A percentile compares a stretch with the other conserved stretches of the same genome.
Conservation (phyloP, 2,113 vertebrate genomes). For the Lycaon pictus region DNA sequence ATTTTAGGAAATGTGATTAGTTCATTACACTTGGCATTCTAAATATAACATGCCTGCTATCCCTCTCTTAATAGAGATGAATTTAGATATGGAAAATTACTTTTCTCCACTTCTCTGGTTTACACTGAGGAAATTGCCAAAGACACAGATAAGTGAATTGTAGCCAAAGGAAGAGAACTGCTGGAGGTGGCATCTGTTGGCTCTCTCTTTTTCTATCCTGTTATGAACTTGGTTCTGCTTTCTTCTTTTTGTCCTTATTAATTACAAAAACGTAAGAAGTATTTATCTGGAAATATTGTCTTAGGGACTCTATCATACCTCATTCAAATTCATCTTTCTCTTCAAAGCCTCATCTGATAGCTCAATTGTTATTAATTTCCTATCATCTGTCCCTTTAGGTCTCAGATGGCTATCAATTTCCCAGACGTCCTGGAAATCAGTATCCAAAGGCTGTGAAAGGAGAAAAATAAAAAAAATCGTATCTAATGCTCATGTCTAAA, state of each 20-base stretch:
- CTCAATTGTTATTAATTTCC: not conserved
- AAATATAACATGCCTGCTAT: not conserved
- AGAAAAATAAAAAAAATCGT: not conserved
- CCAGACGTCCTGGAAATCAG: not conserved
- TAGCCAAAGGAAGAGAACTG: not conserved
- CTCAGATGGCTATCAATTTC: not conserved
- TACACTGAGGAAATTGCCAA: not conserved
- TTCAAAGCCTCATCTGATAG: not conserved
- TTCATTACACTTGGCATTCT: not conserved
- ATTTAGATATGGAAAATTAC: not conserved
- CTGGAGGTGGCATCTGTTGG: not conserved
- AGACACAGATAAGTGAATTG: not conserved
- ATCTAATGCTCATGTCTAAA: not conserved
- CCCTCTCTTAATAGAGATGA: not conserved
- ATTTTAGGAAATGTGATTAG: not conserved
- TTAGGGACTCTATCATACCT: not conserved
- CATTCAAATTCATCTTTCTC: not conserved
- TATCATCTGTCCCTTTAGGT: not conserved
- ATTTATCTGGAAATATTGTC: not conserved
- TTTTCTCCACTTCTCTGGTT: slow-evolving; percentile 7
- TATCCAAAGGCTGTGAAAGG: not conserved
- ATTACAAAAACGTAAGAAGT: not conserved
- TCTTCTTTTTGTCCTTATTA: slow-evolving; percentile 34
- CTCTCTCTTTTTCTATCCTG: not conserved
- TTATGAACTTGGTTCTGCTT: not conserved